A percentile compares a stretch with the other conserved stretches of the same genome.
Conservation (phyloP, 2,113 vertebrate genomes). For the Perca fluviatilis region DNA sequence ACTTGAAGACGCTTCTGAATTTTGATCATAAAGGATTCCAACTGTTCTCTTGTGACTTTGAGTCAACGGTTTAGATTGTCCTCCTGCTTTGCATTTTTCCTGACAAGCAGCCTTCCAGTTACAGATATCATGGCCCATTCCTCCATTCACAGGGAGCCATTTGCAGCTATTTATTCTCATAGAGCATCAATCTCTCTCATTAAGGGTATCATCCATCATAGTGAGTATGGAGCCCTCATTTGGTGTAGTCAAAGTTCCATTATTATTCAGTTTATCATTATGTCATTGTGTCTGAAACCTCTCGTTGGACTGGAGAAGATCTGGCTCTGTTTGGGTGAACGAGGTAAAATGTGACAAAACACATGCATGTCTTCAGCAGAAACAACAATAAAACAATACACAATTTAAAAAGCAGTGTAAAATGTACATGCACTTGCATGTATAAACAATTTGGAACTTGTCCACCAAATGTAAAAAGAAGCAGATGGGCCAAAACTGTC, state of each 20-base stretch:
- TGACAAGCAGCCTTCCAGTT: background rate
- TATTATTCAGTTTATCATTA: background rate
- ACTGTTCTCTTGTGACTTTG: background rate
- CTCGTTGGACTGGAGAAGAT: background rate
- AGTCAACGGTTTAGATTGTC: background rate
- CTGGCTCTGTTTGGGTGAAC: background rate
- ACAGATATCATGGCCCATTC: background rate
- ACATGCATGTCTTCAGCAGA: background rate
- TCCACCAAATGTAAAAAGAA: background rate
- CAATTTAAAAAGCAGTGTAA: background rate
- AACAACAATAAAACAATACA: background rate
- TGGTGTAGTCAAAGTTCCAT: background rate
- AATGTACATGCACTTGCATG: background rate
- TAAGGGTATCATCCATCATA: background rate
- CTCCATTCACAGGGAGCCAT: background rate
- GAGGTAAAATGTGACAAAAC: background rate
- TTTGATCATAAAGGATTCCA: conserved; percentile 1
- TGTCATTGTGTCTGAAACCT: background rate
- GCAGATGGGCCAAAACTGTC: background rate
- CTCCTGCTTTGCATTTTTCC: background rate
- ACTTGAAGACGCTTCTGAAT: background rate
- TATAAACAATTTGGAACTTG: background rate
- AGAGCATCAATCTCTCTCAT: background rate
- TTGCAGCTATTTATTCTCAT: background rate
- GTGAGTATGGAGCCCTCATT: background rate